A percentile compares a stretch with the other conserved stretches of the same genome.
These are phyloP conservation scores for Centruroides sculpturatus DNA, from an alignment of 1,140 invertebrate species.

Conservation along the genomic window DNA sequence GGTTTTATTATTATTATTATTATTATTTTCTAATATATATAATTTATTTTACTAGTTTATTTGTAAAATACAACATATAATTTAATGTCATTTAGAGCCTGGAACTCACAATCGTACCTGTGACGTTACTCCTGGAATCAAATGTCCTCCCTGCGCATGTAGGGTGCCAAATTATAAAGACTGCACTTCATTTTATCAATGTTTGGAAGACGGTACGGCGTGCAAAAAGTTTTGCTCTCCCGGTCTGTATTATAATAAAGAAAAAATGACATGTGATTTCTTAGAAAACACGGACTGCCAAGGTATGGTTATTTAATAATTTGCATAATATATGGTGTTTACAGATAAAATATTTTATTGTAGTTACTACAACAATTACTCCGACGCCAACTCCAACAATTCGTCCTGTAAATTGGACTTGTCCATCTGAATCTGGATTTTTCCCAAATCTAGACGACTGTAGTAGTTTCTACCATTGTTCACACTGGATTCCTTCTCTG, in stretches of 20 bases:
- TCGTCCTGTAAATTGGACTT: neutral
- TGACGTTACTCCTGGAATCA: neutral
- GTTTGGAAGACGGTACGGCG: neutral
- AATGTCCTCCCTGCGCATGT: neutral
- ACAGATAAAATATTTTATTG: no score
- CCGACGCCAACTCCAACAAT: neutral
- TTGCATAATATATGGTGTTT: no score
- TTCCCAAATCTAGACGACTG: constrained; percentile 18
- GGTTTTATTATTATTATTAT: neutral
- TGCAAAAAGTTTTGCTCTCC: constrained; percentile 1
- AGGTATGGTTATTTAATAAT: neutral
- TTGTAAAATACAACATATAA: neutral
- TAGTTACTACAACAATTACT: no score
- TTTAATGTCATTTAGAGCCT: neutral
- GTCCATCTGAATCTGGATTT: constrained; percentile 2
- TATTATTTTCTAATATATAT: neutral
- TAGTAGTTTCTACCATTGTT: constrained; percentile 19
- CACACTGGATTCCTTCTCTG: constrained; percentile 14
- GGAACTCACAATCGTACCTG: neutral
- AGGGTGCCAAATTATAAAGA: constrained; percentile 10
- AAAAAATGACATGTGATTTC: neutral
- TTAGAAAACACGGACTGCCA: neutral
- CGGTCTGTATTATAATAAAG: constrained; percentile 1
- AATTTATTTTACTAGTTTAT: neutral
- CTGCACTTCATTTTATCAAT: constrained; percentile 11